Base-by-base conservation (phyloP, 2,113 vertebrate species). In the Pangasianodon gigas region DNA sequence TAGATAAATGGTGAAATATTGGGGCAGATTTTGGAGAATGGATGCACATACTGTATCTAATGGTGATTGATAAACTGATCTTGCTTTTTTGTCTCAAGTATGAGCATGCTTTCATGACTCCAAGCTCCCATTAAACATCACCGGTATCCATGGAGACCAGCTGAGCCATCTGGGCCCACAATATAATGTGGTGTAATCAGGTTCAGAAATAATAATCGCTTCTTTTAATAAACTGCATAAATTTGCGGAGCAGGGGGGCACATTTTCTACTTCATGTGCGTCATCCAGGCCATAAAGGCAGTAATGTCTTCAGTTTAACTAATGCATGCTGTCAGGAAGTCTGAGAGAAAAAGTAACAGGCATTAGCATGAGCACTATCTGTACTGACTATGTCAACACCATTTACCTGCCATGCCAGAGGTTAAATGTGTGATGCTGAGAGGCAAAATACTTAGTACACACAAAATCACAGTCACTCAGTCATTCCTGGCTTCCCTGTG, bases 61-160 rank as follows among this genome's bases (percentile, higher is more conserved):
- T 18, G 5, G 14, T 82, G 48, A 54, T 6, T n/a, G 48, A 82
- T 84, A 58, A 84, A 84, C 18, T 41, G 51, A 54, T 32, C 29
- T 52, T 44, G 9, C 5, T 32, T 29, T n/a, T 18, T 48, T 85
- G 32, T 44, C 85, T 77, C 21, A 56, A 56, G 37, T 84, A 87
- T 56, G 65, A 86, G 84, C 60, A 87, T 87, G 91, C 87, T 89
- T 88, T 65, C 60, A 79, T 87, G 88, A 91, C 56, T 77, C 86
- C 71, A 3, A 87, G 56, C 85, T 86, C 89, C 83, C 84, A 77
- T 89, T 90, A 87, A 79, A 91, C 79, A 87, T 77, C 77, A 82
- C 83, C 24, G 77, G 92, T 93, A 90, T 92, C 92, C 90, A 93
- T 93, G 90, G 92, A 88, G 91, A 93, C 86, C 74, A 52, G 74